Conservation (phyloP, 1,140 invertebrate species). For the Maniola jurtina region DNA sequence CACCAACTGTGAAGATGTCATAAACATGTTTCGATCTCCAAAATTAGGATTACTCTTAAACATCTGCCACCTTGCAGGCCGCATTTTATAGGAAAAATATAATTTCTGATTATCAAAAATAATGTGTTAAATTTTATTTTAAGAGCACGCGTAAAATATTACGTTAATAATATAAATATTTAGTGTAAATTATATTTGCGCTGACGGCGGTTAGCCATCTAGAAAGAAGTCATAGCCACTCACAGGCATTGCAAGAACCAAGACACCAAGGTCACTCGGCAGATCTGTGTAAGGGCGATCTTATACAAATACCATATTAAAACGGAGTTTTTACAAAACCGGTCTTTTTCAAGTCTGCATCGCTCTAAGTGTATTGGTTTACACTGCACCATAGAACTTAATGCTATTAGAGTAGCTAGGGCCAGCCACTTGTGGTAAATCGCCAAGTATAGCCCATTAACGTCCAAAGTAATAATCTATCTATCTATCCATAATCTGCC, state of each 20-base stretch:
- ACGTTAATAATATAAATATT: constrained; percentile 32
- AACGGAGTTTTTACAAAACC: too few species aligned
- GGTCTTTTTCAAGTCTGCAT: too few species aligned
- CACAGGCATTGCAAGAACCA: background rate
- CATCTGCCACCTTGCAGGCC: constrained; percentile 59
- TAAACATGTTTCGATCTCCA: constrained; percentile 63
- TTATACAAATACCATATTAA: too few species aligned
- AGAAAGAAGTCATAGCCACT: background rate
- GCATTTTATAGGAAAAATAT: constrained; percentile 71
- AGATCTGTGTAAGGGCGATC: too few species aligned
- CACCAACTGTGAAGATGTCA: constrained; percentile 51
- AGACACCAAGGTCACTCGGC: too few species aligned
- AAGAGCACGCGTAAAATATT: constrained; percentile 59
- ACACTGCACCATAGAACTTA: background rate
- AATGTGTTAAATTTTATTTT: constrained; percentile 59
- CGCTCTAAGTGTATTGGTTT: background rate
- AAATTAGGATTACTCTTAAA: constrained; percentile 61
- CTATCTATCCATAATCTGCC: too few species aligned
- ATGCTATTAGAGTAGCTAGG: background rate
- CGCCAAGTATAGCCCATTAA: background rate
- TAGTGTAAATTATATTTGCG: background rate
- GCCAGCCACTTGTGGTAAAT: background rate
- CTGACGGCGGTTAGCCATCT: background rate
- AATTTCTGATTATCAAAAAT: constrained; percentile 76
- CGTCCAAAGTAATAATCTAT: too few species aligned